Evolutionary conservation across 2,797 vertebrate species (phyloP), one percentile per base, ranked within the genome.

Genomic region (Brachymystax lenok): DNA sequence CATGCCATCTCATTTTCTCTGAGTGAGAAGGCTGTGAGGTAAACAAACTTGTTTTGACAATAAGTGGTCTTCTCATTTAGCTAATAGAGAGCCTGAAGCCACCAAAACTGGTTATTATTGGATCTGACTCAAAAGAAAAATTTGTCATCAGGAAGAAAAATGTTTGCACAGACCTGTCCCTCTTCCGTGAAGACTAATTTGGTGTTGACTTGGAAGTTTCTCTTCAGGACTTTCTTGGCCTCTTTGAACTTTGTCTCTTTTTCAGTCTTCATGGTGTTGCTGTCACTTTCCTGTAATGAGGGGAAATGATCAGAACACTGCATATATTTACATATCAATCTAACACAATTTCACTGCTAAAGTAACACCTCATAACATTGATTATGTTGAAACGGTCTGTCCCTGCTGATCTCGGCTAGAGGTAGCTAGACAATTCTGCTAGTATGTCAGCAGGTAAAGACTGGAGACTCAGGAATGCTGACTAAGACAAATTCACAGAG

Each of bases 131-230:
- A 28, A 28, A 28, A 16, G 0, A 28, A 3, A 16, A 5, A 30
- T 13, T 6, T 16, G 5, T 30, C 30, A 0, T 30, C 66, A 30
- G 12, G 2, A 24, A 71, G 12, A 14, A 3, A 6, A 28, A 52
- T 71, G 14, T 16, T 13, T 46, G 13, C 27, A 40, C 72, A 24
- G 46, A 82, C 96, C 89, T 95, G 88, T 74, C 97, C 98, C n/a
- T 96, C 94, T 67, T 98, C 96, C 0, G 84, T 95, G 89, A 99
- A 99, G 5, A 93, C 84, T 82, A 96, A 92, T 89, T 97, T 99
- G 82, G 96, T 98, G 90, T 99, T 99, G 73, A 98, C 94, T 89
- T 96, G 95, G 84, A 98, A 96, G 67, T 96, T 98, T 83, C 94
- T 97, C 92, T 97, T 99, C 51, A 97, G 88, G 59, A 93, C 85